These are phyloP conservation scores for Palythoa grandis DNA, from an alignment of 92 coral and sea anemone species.

Conservation along the genomic window DNA sequence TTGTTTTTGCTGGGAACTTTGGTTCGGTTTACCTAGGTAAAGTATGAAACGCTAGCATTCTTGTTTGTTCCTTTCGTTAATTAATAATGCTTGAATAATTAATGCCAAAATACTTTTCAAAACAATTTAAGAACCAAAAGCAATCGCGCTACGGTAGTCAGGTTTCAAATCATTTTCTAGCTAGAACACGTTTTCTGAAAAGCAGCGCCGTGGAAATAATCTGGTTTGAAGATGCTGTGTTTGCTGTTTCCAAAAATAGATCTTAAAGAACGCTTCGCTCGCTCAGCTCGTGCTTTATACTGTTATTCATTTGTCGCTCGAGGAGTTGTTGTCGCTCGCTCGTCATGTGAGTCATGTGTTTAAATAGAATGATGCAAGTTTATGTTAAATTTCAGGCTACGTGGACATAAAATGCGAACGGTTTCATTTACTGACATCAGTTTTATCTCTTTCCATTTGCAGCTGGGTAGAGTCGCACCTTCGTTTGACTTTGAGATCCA, in stretches of 20 bases:
- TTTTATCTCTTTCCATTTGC: neutral
- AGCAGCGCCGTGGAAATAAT: neutral
- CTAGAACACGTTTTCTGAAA: neutral
- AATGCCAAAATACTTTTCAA: conserved; percentile 9
- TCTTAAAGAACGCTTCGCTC: neutral
- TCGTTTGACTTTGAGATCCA: neutral
- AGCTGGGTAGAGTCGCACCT: conserved; percentile 5
- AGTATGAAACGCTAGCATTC: conserved; percentile 22
- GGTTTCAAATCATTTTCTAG: neutral
- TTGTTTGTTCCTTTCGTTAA: conserved; percentile 33
- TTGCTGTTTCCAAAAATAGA: conserved; percentile 36
- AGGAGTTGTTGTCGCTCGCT: neutral
- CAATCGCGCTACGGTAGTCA: neutral
- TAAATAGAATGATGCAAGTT: conserved; percentile 43
- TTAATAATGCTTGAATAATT: conserved; percentile 30
- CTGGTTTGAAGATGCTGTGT: neutral
- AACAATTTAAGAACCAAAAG: neutral
- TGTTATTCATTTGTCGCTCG: neutral
- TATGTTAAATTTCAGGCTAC: conserved; percentile 5
- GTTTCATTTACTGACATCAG: conserved; percentile 2
- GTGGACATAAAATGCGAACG: conserved; percentile 1
- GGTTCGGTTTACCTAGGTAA: neutral
- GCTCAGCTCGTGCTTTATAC: neutral
- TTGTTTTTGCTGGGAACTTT: neutral
- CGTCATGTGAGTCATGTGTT: conserved; percentile 46